These are phyloP conservation scores for Silurus lanzhouensis DNA, from an alignment of 2,797 vertebrate genomes.

Conservation along the genomic window DNA sequence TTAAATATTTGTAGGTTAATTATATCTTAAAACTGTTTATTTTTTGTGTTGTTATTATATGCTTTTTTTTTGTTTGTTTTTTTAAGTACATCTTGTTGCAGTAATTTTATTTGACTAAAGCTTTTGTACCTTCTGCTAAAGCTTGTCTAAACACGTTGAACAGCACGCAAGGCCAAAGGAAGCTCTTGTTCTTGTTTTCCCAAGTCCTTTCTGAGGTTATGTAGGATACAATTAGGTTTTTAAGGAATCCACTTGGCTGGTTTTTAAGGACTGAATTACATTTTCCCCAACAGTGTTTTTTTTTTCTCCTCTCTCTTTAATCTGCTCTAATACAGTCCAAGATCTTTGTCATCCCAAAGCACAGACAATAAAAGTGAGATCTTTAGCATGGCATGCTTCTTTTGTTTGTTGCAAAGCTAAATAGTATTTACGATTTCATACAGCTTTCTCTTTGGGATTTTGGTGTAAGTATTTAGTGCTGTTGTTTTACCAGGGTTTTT, in stretches of 20 bases:
- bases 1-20: neutral
- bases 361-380: conserved; percentile 42
- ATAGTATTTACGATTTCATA: conserved; percentile 71
- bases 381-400: conserved; percentile 51
- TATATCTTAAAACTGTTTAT: neutral
- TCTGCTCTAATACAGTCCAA: conserved; percentile 20
- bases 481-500: conserved; percentile 65
- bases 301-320: neutral
- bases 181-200: neutral
- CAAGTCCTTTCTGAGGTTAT: neutral
- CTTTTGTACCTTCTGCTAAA: neutral
- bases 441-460: conserved; percentile 63
- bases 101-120: neutral
- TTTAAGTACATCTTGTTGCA: neutral
- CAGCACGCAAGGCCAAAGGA: conserved; percentile 1
- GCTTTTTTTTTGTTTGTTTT: no score
- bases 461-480: conserved; percentile 70
- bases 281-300: neutral
- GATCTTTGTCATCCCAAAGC: conserved; percentile 22
- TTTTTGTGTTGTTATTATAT: neutral
- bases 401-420: conserved; percentile 68
- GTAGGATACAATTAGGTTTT: neutral
- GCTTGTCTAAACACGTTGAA: neutral
- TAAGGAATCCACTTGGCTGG: neutral
- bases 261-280: conserved; percentile 13